Conservation (phyloP, 2,888 invertebrate genomes). For the Parascotia fuliginaria region DNA sequence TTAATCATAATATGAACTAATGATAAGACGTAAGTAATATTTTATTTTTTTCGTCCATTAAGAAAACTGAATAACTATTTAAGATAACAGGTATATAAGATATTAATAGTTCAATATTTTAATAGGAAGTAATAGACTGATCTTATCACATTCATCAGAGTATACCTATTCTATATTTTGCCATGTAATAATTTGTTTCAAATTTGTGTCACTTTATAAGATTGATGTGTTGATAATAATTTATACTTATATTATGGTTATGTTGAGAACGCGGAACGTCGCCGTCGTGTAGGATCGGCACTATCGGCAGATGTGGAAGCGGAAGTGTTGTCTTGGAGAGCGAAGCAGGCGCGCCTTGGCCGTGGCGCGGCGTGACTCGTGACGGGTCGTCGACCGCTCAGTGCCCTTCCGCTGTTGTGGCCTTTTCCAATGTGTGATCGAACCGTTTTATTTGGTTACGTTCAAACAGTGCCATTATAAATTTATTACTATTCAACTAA, state of each 20-base stretch:
- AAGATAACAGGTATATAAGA: conserved; percentile 30
- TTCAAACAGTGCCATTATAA: neutral
- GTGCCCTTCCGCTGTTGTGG: conserved; percentile 44
- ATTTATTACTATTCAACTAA: neutral
- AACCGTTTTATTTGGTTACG: neutral
- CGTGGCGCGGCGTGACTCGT: neutral
- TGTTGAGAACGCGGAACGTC: conserved; percentile 50
- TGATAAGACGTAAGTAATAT: too few relatives aligned
- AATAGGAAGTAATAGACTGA: conserved; percentile 32
- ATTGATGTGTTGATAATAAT: conserved; percentile 5
- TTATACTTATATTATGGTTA: conserved; percentile 32
- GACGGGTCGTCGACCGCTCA: conserved; percentile 59
- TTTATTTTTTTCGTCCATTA: too few relatives aligned
- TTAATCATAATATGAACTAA: too few relatives aligned
- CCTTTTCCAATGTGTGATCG: neutral
- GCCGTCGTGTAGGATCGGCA: conserved; percentile 5
- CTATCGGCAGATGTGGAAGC: conserved; percentile 48
- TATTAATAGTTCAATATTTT: conserved; percentile 26
- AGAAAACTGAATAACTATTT: conserved; percentile 1
- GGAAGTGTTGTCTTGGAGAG: conserved; percentile 40
- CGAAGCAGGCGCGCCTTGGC: conserved; percentile 13
- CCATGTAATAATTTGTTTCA: conserved; percentile 12
- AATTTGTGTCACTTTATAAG: conserved; percentile 6
- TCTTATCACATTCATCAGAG: conserved; percentile 11
- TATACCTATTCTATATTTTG: conserved; percentile 19